Conservation (phyloP, 2,797 vertebrate species). For the Pteronotus mesoamericanus region DNA sequence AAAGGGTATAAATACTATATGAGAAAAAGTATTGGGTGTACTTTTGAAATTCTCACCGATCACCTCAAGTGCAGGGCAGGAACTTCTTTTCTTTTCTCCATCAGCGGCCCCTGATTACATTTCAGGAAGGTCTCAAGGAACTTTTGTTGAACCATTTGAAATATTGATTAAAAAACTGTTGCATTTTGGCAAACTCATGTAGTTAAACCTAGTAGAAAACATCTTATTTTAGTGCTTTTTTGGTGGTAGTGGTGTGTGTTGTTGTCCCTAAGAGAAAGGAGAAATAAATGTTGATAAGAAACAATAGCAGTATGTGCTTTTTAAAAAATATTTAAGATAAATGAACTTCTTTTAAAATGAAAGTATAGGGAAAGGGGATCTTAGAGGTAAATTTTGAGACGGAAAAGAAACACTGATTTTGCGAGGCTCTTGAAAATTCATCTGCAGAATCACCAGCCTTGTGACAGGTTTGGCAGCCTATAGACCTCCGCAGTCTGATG, state of each 20-base stretch:
- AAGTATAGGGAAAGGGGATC: background rate
- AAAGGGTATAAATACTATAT: background rate
- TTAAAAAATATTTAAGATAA: background rate
- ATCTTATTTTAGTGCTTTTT: background rate
- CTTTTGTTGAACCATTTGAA: background rate
- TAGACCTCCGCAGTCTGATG: accelerated
- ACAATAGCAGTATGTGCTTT: background rate
- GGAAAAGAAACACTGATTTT: background rate
- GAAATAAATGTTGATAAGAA: background rate
- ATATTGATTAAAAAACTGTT: background rate
- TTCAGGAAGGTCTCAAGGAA: background rate
- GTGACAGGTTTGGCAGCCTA: too few species aligned
- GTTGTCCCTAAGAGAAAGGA: background rate
- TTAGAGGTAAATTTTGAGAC: background rate
- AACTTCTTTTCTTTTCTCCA: background rate
- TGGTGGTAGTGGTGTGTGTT: background rate
- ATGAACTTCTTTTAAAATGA: background rate
- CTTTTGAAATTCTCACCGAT: background rate
- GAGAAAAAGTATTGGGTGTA: background rate
- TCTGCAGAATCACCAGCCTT: background rate
- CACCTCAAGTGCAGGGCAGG: background rate
- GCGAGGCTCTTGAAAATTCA: background rate
- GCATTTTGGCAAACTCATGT: background rate
- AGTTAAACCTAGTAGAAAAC: background rate
- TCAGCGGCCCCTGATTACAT: background rate